These are phyloP conservation scores for Babylonia areolata DNA, from an alignment of 1,140 invertebrate genomes.

Conservation along the genomic window DNA sequence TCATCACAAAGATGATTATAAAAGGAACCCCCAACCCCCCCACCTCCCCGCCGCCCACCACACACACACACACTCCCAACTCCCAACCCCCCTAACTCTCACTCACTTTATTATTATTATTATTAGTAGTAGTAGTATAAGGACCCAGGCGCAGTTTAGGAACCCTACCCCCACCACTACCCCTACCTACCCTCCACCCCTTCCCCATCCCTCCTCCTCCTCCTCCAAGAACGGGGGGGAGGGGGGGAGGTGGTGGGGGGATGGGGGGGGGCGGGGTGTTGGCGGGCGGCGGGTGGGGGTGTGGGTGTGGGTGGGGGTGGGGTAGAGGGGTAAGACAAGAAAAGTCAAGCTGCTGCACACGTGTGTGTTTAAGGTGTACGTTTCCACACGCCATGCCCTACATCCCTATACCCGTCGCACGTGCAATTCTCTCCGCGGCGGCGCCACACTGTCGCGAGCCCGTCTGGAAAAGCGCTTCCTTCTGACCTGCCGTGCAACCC, in stretches of 20 bases:
- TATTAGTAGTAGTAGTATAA: too few species aligned
- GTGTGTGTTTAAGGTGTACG: conserved; percentile 35
- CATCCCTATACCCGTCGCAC: conserved; percentile 29
- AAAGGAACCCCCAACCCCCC: too few species aligned
- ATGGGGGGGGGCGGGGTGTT: too few species aligned
- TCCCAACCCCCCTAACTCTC: not conserved
- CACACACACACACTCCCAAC: not conserved
- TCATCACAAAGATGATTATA: too few species aligned
- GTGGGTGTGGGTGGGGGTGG: too few species aligned
- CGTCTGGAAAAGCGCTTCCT: conserved; percentile 51
- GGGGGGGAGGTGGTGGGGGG: too few species aligned
- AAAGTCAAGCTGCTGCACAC: conserved; percentile 21
- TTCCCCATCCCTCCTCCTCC: not conserved
- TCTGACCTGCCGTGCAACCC: conserved; percentile 46
- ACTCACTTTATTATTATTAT: too few species aligned
- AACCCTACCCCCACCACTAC: not conserved
- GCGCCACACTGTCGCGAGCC: conserved; percentile 46
- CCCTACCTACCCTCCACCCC: not conserved
- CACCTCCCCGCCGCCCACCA: not conserved
- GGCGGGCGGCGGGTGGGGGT: too few species aligned
- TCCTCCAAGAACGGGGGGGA: too few species aligned
- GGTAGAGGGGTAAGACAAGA: too few species aligned
- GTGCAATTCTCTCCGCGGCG: conserved; percentile 31
- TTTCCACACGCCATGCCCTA: conserved; percentile 43
- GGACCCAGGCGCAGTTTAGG: not conserved